Evolutionary conservation across 1,140 invertebrate genomes (phyloP).

Genomic region (Euura lappo): DNA sequence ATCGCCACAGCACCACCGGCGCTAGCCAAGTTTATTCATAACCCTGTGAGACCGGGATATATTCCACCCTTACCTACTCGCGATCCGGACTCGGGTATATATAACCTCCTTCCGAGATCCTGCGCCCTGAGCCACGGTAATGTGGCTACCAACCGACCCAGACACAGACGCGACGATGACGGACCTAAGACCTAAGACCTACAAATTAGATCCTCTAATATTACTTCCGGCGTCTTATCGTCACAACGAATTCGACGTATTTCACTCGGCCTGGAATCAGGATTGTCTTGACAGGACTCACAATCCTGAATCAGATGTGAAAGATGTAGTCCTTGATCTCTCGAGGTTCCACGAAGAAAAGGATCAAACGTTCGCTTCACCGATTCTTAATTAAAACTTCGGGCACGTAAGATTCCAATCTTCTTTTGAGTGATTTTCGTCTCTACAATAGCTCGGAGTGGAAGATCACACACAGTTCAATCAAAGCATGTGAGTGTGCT

Average conservation of each 20-base stretch:
- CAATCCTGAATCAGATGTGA: too few relatives aligned
- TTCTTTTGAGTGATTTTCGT: too few relatives aligned
- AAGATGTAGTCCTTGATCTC: too few relatives aligned
- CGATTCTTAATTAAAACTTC: too few relatives aligned
- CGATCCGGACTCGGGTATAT: neutral
- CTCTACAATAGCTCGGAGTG: too few relatives aligned
- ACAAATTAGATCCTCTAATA: neutral
- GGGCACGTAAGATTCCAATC: too few relatives aligned
- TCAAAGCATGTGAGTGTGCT: too few relatives aligned
- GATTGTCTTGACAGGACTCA: too few relatives aligned
- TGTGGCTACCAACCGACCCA: neutral
- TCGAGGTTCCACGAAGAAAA: too few relatives aligned
- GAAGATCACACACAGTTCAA: too few relatives aligned
- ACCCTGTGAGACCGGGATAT: constrained; percentile 14
- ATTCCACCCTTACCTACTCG: neutral
- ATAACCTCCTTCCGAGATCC: neutral
- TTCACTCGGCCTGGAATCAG: neutral
- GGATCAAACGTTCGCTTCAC: too few relatives aligned
- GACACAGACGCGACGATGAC: neutral
- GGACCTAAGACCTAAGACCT: neutral
- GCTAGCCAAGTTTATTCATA: constrained; percentile 32
- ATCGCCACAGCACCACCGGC: neutral
- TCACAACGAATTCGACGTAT: neutral
- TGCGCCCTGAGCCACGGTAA: neutral
- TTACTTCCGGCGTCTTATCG: neutral